These are phyloP conservation scores for Siniperca scherzeri DNA, from an alignment of 2,797 vertebrate species.

Conservation along the genomic window DNA sequence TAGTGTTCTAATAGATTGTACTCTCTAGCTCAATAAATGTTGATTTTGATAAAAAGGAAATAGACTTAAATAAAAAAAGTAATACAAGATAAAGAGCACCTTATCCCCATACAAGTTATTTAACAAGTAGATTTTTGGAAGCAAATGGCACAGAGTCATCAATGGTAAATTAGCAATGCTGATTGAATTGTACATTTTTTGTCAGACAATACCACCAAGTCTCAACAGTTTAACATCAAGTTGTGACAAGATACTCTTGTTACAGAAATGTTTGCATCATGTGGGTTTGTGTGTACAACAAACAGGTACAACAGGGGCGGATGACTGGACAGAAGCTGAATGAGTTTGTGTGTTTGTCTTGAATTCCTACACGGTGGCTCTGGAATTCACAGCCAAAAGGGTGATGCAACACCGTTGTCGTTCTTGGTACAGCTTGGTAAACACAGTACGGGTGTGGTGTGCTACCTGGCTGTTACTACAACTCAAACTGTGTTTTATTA, in stretches of 20 bases:
- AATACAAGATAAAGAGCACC: constrained; percentile 81
- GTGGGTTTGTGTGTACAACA: constrained; percentile 54
- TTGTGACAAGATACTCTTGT: constrained; percentile 46
- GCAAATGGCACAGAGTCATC: constrained; percentile 77
- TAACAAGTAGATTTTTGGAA: constrained; percentile 76
- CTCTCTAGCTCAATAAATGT: constrained; percentile 74
- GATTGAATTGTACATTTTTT: constrained; percentile 39
- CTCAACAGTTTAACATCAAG: constrained; percentile 54
- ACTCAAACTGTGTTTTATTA: constrained; percentile 44
- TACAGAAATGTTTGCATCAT: constrained; percentile 57
- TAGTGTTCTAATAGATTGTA: constrained; percentile 80
- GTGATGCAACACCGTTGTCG: constrained; percentile 36
- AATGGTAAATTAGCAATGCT: constrained; percentile 71
- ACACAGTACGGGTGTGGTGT: constrained; percentile 52
- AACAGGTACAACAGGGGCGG: constrained; percentile 30
- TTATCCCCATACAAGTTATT: constrained; percentile 68
- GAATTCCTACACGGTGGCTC: constrained; percentile 14
- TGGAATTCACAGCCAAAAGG: constrained; percentile 34
- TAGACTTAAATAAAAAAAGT: constrained; percentile 76
- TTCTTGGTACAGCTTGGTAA: constrained; percentile 62
- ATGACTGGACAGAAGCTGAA: constrained; percentile 57
- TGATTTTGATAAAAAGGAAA: constrained; percentile 71
- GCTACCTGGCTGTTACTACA: constrained; percentile 62
- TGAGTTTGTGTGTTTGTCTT: constrained; percentile 20
- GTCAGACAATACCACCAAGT: constrained; percentile 64